Percentiles rank a stretch among this genome's conserved stretches.
Evolutionary conservation across 1,140 invertebrate species (phyloP).

Genomic region (Aphelinus atriplicis): DNA sequence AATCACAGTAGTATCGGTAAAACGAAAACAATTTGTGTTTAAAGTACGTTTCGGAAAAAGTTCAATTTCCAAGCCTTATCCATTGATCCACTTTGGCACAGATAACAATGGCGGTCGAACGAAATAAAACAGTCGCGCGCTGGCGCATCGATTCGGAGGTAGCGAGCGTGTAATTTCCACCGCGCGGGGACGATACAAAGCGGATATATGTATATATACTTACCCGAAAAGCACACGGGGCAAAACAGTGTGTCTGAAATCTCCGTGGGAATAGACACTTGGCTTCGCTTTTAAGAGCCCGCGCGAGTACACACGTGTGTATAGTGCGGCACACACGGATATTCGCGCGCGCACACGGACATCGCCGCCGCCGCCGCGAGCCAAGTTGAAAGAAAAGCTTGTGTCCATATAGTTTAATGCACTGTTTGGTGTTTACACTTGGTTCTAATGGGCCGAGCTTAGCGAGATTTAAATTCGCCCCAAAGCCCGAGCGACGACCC

Average conservation of each 20-base stretch:
- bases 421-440: conserved; percentile 65
- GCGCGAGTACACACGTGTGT: conserved; percentile 4
- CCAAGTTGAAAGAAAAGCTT: conserved; percentile 22
- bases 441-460: conserved; percentile 62
- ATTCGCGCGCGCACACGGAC: too few species aligned
- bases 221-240: conserved; percentile 43
- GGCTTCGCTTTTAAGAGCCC: conserved; percentile 58
- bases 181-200: conserved; percentile 22
- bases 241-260: conserved; percentile 49
- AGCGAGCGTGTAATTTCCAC: conserved; percentile 49
- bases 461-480: conserved; percentile 65
- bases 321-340: conserved; percentile 21
- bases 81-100: conserved; percentile 20
- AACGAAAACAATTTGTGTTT: conserved; percentile 19
- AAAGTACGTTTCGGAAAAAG: conserved; percentile 4
- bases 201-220: neutral
- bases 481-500: conserved; percentile 43
- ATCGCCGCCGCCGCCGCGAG: too few species aligned
- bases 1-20: neutral
- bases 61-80: conserved; percentile 18
- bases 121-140: conserved; percentile 18
- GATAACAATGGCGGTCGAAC: conserved; percentile 7
- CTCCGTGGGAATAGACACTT: conserved; percentile 65
- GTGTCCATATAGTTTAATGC: conserved; percentile 58
- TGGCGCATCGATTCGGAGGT: conserved; percentile 43